These are phyloP conservation scores for Hemicentrotus pulcherrimus DNA, from an alignment of 35 echinoderm and acorn worm genomes.

Conservation along the genomic window DNA sequence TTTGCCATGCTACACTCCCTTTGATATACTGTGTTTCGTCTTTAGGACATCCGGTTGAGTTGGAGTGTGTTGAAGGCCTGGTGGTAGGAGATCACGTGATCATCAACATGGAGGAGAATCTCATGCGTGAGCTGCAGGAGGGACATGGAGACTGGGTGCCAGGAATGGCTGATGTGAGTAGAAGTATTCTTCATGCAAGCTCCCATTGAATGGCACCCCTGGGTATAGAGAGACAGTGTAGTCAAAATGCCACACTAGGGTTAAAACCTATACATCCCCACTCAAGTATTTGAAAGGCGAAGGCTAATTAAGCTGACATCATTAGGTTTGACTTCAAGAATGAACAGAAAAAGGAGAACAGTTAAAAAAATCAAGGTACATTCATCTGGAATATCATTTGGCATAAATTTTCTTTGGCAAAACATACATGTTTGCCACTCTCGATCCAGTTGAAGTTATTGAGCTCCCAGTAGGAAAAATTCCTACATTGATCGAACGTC, in stretches of 20 bases:
- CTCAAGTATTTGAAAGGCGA: background rate
- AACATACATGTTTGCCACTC: too few relatives aligned
- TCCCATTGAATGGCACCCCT: background rate
- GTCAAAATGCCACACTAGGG: background rate
- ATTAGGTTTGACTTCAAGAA: too few relatives aligned
- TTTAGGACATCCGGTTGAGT: background rate
- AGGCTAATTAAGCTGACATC: background rate
- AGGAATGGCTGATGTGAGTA: slow-evolving; percentile 1
- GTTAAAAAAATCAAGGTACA: background rate
- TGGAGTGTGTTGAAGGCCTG: background rate
- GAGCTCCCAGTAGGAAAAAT: too few relatives aligned
- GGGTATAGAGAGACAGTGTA: background rate
- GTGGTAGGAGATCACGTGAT: slow-evolving; percentile 24
- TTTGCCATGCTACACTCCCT: too few relatives aligned
- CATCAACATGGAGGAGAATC: background rate
- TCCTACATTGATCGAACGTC: too few relatives aligned
- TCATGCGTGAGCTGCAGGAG: background rate
- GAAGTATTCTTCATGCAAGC: background rate
- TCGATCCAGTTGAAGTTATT: too few relatives aligned
- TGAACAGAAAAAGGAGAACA: too few relatives aligned
- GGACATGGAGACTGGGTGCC: slow-evolving; percentile 32
- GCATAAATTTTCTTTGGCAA: too few relatives aligned
- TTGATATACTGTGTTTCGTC: background rate
- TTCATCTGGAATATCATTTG: background rate
- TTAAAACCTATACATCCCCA: background rate